Base-by-base conservation (phyloP, 1,140 invertebrate genomes). In the Globodera rostochiensis region DNA sequence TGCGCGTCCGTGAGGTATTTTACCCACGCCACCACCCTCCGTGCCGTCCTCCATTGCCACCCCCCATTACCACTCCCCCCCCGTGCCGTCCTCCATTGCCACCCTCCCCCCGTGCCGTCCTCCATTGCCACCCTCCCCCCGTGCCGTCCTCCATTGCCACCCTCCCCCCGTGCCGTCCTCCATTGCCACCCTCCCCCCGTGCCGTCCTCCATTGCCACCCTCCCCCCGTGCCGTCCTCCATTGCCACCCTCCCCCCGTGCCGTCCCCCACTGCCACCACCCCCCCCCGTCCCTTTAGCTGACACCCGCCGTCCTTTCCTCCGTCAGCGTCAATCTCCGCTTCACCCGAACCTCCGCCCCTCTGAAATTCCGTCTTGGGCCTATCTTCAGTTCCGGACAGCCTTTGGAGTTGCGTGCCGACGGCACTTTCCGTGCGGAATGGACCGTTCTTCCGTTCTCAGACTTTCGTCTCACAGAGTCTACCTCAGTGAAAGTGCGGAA, bases 311-410 rank as follows among this genome's bases (percentile, higher is more conserved):
- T 47, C n/a, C 25, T 71, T 4, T 45, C 69, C n/a, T 45, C 25
- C 36, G 9, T 71, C 36, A 11, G 46, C 69, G 36, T 36, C 69
- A 36, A 70, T 69, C 60, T 78, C 66, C 77, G 64, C 49, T 78
- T 78, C 50, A 11, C 9, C 11, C 77, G 25, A 7, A 19, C 64
- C 6, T 25, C 25, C 47, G 21, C 47, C 70, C 3, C 69, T 4
- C 25, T 78, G 47, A 78, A 70, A 78, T 78, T 78, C 9, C 77
- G 77, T n/a, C 66, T 78, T n/a, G 77, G 77, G 21, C 77, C 77
- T 21, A 78, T 78, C 11, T 70, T 71, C 70, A 78, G 45, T 47
- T 64, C 49, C 45, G 19, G 70, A 64, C 21, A 78, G 5, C 77
- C 77, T 36, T 69, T 49, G 9, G 49, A 19, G 66, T 13, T 78